Evolutionary conservation across 2,797 vertebrate species (phyloP), one percentile per base, ranked within the genome.

Genomic region (Anabas testudineus): DNA sequence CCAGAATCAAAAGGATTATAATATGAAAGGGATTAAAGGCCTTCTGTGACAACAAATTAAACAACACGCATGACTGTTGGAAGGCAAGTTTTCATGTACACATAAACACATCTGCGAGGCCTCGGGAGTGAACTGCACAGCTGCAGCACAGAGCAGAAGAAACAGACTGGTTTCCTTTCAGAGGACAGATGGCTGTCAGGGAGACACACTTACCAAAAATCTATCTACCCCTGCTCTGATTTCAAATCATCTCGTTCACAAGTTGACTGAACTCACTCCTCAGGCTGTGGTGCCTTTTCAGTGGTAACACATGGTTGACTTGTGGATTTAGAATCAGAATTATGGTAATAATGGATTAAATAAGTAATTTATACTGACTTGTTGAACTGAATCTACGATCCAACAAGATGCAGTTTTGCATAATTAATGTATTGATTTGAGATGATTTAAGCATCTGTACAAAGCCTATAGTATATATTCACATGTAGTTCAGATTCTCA

Each of bases 11-110:
- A 82, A 62, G 73, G 81, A 88, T 87, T 88, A 85, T 6, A 54
- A 65, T 15, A 14, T 45, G 43, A 84, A 70, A 55, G 48, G 81
- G 84, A 82, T 77, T 81, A 82, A 74, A 78, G 46, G 73, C 42
- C 67, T 79, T 75, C 76, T 73, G 76, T 79, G 85, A 73, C 66
- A 64, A 71, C 79, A 78, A 86, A 87, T 79, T 82, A 79, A 77
- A 77, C 82, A 74, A 74, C 64, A 76, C 1, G 21, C 67, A 42
- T 81, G 61, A 62, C 37, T 66, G 78, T 65, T 62, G 71, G 19
- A 66, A 60, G 34, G 71, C 60, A 77, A 54, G 56, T 76, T 65
- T 72, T 58, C 3, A 16, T 46, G 57, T 56, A 46, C 51, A 66
- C 51, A 71, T 24, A 37, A 0, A 54, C 1, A 64, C 34, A 43